Percentiles rank a stretch among this genome's conserved stretches.
Evolutionary conservation across 2,888 invertebrate genomes (phyloP).

Genomic region (Euphydryas editha): DNA sequence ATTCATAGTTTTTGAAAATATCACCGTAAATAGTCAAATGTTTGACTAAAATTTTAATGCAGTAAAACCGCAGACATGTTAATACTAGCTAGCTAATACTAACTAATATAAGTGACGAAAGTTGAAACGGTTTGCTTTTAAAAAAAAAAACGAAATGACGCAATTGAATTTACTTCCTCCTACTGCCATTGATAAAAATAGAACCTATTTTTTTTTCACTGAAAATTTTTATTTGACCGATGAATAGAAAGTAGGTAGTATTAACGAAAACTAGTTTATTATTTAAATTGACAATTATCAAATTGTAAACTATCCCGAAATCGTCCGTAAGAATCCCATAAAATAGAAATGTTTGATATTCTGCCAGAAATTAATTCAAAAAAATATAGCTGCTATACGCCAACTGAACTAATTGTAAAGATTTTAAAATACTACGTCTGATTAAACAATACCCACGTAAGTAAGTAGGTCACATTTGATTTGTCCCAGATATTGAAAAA

Average conservation of each 20-base stretch:
- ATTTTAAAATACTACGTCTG: conserved; percentile 22
- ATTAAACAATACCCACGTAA: conserved; percentile 27
- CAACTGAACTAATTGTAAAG: conserved; percentile 34
- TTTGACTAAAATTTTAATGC: too few species aligned
- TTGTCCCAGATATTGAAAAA: conserved; percentile 15
- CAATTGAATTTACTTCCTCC: not conserved
- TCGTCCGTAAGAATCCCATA: conserved; percentile 28
- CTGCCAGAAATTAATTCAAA: conserved; percentile 38
- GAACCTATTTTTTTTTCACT: not conserved
- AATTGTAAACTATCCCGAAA: conserved; percentile 19
- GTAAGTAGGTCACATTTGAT: conserved; percentile 29
- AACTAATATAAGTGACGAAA: not conserved
- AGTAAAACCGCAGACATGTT: too few species aligned
- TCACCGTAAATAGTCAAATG: too few species aligned
- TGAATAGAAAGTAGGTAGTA: not conserved
- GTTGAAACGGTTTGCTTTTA: conserved; percentile 9
- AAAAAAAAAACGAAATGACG: conserved; percentile 5
- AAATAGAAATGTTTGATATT: conserved; percentile 35
- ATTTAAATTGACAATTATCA: conserved; percentile 19
- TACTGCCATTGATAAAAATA: not conserved
- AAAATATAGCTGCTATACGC: conserved; percentile 24
- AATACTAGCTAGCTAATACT: too few species aligned
- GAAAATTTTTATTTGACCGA: not conserved
- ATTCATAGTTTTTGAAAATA: too few species aligned
- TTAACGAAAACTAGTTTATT: not conserved